These are phyloP conservation scores for Labia minor DNA, from an alignment of 2,888 invertebrate genomes.

Conservation along the genomic window DNA sequence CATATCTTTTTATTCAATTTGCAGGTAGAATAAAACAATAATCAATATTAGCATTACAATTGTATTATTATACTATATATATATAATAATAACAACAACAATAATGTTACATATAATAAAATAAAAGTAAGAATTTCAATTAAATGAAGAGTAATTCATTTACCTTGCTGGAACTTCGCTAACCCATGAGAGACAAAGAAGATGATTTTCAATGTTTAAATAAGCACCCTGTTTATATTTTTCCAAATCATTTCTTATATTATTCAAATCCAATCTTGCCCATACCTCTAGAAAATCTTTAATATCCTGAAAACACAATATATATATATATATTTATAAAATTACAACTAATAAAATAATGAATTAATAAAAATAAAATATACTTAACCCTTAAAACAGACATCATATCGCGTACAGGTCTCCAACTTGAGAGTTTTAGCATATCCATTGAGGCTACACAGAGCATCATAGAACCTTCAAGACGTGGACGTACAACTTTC, in stretches of 20 bases:
- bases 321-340: neutral
- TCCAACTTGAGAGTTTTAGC: slow-evolving; percentile 35
- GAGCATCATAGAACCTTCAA: slow-evolving; percentile 30
- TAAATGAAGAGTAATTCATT: neutral
- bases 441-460: slow-evolving; percentile 31
- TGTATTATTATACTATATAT: too few species aligned
- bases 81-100: too few species aligned
- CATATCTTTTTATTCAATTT: too few species aligned
- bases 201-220: slow-evolving; percentile 33
- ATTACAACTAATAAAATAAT: neutral
- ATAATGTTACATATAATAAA: neutral
- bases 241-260: slow-evolving; percentile 31
- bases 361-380: neutral
- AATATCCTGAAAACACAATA: slow-evolving; percentile 29
- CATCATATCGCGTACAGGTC: slow-evolving; percentile 34
- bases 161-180: slow-evolving; percentile 24
- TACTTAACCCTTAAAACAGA: slow-evolving; percentile 30
- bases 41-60: too few species aligned
- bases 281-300: slow-evolving; percentile 33
- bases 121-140: too few species aligned
- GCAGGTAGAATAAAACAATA: too few species aligned
- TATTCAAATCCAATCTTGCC: slow-evolving; percentile 32
- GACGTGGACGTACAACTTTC: slow-evolving; percentile 33
- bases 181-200: slow-evolving; percentile 33
- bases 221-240: slow-evolving; percentile 32